phyloP scores from a whole-genome alignment of 2,888 invertebrate genomes.

The Cybosia mesomella region DNA sequence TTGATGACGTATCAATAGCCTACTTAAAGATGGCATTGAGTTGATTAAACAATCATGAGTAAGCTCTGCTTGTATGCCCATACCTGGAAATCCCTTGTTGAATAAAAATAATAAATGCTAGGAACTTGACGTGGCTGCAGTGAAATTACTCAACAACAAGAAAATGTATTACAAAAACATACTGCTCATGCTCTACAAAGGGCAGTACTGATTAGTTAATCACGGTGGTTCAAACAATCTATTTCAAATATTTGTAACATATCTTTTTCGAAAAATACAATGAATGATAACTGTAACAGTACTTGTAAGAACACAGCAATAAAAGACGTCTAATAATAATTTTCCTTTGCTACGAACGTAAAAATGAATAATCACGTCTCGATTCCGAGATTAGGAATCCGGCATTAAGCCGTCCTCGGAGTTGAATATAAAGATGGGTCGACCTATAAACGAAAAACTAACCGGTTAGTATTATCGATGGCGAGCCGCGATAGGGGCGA shows the following conservation, averaged over 20 bases:
- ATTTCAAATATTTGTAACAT: constrained; percentile 5
- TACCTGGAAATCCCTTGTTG: constrained; percentile 72
- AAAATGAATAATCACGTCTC: constrained; percentile 45
- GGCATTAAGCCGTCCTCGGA: constrained; percentile 53
- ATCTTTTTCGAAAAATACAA: constrained; percentile 1
- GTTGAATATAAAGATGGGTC: constrained; percentile 65
- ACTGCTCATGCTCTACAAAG: constrained; percentile 53
- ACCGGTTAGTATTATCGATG: constrained; percentile 84
- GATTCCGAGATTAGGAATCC: constrained; percentile 59
- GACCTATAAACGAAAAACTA: constrained; percentile 79
- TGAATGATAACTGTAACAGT: not conserved
- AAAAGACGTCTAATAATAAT: constrained; percentile 32
- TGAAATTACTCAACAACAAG: constrained; percentile 58
- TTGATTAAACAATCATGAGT: constrained; percentile 65
- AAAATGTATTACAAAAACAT: constrained; percentile 60
- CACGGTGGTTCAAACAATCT: not conserved
- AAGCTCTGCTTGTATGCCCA: constrained; percentile 54
- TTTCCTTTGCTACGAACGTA: constrained; percentile 42
- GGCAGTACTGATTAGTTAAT: constrained; percentile 60
- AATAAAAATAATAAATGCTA: constrained; percentile 75
- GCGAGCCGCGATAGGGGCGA: constrained; percentile 82
- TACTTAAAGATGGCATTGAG: constrained; percentile 58
- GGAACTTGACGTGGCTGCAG: constrained; percentile 62
- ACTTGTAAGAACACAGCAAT: constrained; percentile 14
- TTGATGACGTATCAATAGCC: constrained; percentile 56